Evolutionary conservation across 2,797 vertebrate genomes (phyloP).

Genomic region (Pangasius krempfi): DNA sequence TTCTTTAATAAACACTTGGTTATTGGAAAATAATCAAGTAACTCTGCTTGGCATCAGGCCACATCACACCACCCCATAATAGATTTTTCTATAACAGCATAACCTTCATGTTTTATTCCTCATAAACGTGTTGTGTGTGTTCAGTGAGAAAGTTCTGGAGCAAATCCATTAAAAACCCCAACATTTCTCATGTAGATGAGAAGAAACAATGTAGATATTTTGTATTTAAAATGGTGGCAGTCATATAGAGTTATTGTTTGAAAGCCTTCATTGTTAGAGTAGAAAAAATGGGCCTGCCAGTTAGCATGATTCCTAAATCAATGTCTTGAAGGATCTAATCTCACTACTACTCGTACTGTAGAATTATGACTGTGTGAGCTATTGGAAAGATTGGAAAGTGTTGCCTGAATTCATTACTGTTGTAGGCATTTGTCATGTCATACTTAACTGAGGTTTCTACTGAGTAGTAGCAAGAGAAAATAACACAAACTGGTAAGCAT

Average conservation of each 20-base stretch:
- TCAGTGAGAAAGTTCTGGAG: not conserved
- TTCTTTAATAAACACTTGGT: not conserved
- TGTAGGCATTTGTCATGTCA: not conserved
- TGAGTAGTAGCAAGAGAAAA: not conserved
- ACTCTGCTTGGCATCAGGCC: not conserved
- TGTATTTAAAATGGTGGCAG: not conserved
- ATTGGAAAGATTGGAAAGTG: not conserved
- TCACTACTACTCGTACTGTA: not conserved
- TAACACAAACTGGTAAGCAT: not conserved
- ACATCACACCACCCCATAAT: not conserved
- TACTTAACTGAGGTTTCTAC: not conserved
- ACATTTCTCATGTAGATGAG: not conserved
- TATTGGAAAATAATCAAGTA: not conserved
- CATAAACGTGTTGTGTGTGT: not conserved
- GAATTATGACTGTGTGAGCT: slow-evolving; percentile 16
- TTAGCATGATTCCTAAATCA: slow-evolving; percentile 2
- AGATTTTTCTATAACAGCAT: not conserved
- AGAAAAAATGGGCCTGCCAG: not conserved
- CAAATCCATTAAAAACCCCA: not conserved
- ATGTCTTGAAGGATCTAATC: not conserved
- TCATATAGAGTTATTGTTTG: not conserved
- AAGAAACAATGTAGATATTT: not conserved
- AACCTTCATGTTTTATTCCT: not conserved
- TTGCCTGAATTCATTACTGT: slow-evolving; percentile 17
- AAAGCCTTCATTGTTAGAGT: not conserved